phyloP scores from a whole-genome alignment of 2,888 invertebrate genomes.

The Caenorhabditis afra region DNA sequence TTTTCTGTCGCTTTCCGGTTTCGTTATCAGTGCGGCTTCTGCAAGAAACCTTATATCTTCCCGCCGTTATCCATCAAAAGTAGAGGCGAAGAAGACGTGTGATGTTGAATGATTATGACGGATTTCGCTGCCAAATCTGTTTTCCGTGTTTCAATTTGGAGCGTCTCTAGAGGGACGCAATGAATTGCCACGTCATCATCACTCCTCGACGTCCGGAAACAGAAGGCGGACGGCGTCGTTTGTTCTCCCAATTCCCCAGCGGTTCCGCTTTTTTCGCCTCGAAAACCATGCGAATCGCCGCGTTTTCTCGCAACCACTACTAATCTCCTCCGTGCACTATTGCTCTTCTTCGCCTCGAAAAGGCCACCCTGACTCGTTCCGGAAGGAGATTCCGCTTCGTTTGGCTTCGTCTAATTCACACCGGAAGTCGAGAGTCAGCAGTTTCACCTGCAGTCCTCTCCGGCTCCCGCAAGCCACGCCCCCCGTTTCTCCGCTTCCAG shows the following conservation, averaged over 20 bases:
- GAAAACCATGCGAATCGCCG: slow-evolving; percentile 11
- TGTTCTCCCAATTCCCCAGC: slow-evolving; percentile 39
- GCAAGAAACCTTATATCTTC: slow-evolving; percentile 33
- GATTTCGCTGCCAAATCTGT: not conserved
- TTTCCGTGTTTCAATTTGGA: not conserved
- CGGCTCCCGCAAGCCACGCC: not conserved
- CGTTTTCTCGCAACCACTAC: slow-evolving; percentile 20
- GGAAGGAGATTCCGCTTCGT: slow-evolving; percentile 45
- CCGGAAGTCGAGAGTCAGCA: slow-evolving; percentile 31
- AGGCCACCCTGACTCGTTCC: slow-evolving; percentile 21
- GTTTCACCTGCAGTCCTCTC: slow-evolving; percentile 40
- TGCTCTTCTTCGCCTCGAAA: slow-evolving; percentile 2
- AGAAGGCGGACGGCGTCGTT: slow-evolving; percentile 27
- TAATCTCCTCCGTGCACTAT: slow-evolving; percentile 44
- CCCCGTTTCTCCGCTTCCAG: slow-evolving; percentile 6
- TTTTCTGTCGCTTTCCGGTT: slow-evolving; percentile 44
- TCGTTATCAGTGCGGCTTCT: slow-evolving; percentile 18
- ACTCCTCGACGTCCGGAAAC: too few species aligned
- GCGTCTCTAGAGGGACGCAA: not conserved
- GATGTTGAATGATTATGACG: slow-evolving; percentile 49
- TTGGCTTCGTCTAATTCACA: slow-evolving; percentile 34
- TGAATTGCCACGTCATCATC: slow-evolving; percentile 13
- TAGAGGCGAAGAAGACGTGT: slow-evolving; percentile 17
- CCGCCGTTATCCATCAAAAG: slow-evolving; percentile 38
- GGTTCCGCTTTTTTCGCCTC: slow-evolving; percentile 14